These are phyloP conservation scores for Microtus ochrogaster DNA, from an alignment of 2,113 vertebrate species.

Conservation along the genomic window DNA sequence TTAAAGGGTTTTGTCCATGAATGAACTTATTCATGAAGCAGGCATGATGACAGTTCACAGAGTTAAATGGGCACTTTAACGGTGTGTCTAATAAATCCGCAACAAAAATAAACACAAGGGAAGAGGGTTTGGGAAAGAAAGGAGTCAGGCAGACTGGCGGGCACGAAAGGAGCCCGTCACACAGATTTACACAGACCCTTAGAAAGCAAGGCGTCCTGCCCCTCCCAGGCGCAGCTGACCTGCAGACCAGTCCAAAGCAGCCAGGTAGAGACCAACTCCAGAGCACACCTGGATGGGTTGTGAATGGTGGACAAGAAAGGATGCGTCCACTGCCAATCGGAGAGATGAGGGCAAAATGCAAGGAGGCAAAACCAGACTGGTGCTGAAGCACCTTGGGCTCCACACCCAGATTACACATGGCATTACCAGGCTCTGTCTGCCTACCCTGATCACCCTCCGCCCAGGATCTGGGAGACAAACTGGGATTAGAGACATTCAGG, in stretches of 20 bases:
- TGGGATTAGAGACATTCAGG: conserved; percentile 67
- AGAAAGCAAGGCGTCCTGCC: fast-evolving
- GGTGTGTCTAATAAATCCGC: conserved; percentile 83
- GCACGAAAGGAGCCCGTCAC: conserved; percentile 69
- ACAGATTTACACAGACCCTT: not conserved
- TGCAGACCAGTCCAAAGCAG: not conserved
- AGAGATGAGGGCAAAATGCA: not conserved
- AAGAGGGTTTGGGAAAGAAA: conserved; percentile 66
- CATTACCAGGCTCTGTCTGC: conserved; percentile 2
- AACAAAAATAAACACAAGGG: conserved; percentile 86
- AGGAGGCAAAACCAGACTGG: not conserved
- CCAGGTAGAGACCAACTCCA: not conserved
- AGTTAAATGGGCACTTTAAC: conserved; percentile 83
- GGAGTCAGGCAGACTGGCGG: conserved; percentile 49
- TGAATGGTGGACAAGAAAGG: fast-evolving
- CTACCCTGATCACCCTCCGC: conserved; percentile 62
- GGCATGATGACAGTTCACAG: conserved; percentile 83
- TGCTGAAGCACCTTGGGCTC: not conserved
- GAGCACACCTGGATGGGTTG: not conserved
- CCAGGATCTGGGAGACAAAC: conserved; percentile 73
- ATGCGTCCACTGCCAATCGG: not conserved
- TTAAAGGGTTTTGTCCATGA: conserved; percentile 86
- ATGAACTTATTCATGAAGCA: conserved; percentile 86
- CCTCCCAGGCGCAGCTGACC: not conserved
- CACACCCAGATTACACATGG: conserved; percentile 46